Percentiles rank a stretch among this genome's conserved stretches.
Conservation (phyloP, 2,888 invertebrate genomes). For the Polymixis flavicincta region DNA sequence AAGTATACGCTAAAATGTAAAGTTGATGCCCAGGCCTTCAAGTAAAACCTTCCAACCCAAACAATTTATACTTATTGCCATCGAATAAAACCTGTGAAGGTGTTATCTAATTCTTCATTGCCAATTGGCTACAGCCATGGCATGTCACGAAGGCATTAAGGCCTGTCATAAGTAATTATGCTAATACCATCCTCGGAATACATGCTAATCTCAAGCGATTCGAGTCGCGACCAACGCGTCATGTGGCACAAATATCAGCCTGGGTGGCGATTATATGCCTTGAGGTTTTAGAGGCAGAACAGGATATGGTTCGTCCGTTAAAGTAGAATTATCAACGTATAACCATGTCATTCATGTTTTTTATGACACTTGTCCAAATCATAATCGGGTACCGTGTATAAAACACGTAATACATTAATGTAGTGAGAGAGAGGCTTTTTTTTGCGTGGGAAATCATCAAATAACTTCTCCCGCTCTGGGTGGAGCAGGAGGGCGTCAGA, state of each 20-base stretch:
- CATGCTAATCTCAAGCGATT: slow-evolving; percentile 63
- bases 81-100: slow-evolving; percentile 23
- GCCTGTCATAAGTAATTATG: slow-evolving; percentile 60
- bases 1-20: not conserved
- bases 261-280: slow-evolving; percentile 48
- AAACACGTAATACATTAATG: too few relatives aligned
- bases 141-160: slow-evolving; percentile 59
- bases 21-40: not conserved
- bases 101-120: slow-evolving; percentile 47
- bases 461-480: too few relatives aligned
- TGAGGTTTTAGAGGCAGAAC: slow-evolving; percentile 32
- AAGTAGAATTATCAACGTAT: slow-evolving; percentile 3
- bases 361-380: too few relatives aligned
- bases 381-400: too few relatives aligned
- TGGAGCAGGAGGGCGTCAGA: too few relatives aligned
- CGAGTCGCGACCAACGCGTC: slow-evolving; percentile 52
- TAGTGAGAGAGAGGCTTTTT: too few relatives aligned
- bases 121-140: slow-evolving; percentile 59
- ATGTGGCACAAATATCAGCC: slow-evolving; percentile 37
- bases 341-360: not conserved
- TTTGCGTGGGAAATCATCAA: too few relatives aligned
- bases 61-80: not conserved
- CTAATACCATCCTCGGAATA: slow-evolving; percentile 50
- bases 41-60: too few relatives aligned
- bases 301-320: slow-evolving; percentile 29